A percentile compares a stretch with the other conserved stretches of the same genome.
Conservation (phyloP, 1,140 invertebrate species). For the Ridgeia piscesae region DNA sequence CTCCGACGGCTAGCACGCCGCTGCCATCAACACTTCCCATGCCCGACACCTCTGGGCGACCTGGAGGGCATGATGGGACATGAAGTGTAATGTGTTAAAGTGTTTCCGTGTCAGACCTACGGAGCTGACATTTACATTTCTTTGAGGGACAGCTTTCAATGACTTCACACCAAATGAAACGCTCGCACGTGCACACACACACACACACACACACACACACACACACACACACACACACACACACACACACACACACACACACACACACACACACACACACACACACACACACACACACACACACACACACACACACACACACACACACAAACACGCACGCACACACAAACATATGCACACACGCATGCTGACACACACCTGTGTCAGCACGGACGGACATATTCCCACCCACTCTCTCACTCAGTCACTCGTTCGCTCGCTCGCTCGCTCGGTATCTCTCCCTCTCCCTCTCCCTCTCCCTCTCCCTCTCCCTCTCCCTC, state of each 20-base stretch:
- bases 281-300: too few species aligned
- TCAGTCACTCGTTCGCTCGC: too few species aligned
- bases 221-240: neutral
- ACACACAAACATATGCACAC: too few species aligned
- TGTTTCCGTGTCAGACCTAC: neutral
- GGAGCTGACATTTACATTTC: too few species aligned
- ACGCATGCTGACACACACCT: too few species aligned
- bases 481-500: too few species aligned
- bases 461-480: too few species aligned
- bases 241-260: neutral
- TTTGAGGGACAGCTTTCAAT: neutral
- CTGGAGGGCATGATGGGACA: slow-evolving; percentile 12
- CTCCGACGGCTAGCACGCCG: slow-evolving; percentile 26
- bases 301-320: too few species aligned
- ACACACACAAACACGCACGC: too few species aligned
- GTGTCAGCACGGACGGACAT: too few species aligned
- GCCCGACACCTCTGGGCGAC: slow-evolving; percentile 28
- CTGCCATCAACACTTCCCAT: slow-evolving; percentile 33
- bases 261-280: neutral
- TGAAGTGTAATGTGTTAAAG: neutral
- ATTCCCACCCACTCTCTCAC: too few species aligned
- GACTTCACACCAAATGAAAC: neutral
- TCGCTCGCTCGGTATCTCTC: too few species aligned
- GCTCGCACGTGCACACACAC: neutral
- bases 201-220: neutral